A percentile compares a stretch with the other conserved stretches of the same genome.
These are phyloP conservation scores for Euura lappo DNA, from an alignment of 1,140 invertebrate species.

Conservation along the genomic window DNA sequence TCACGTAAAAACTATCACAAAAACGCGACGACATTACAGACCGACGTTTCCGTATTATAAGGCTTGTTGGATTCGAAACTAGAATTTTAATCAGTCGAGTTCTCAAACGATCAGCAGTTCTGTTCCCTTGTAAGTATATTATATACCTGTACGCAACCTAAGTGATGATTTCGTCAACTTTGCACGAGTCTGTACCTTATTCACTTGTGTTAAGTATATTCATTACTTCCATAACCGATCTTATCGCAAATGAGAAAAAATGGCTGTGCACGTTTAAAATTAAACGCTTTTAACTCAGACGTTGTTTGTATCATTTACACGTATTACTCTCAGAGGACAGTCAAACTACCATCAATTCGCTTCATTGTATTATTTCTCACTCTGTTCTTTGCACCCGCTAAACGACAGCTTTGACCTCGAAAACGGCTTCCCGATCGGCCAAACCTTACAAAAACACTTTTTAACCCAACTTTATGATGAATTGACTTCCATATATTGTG, in stretches of 20 bases:
- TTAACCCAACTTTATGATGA: too few relatives aligned
- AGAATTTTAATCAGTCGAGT: constrained; percentile 3
- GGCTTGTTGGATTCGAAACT: background rate
- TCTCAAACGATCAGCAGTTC: background rate
- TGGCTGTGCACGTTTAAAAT: background rate
- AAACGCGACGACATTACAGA: background rate
- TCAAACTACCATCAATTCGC: too few relatives aligned
- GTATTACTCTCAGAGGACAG: too few relatives aligned
- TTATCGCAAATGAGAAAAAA: background rate
- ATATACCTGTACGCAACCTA: background rate
- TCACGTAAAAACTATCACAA: background rate
- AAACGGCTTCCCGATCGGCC: too few relatives aligned
- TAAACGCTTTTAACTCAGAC: too few relatives aligned
- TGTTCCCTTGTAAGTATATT: background rate
- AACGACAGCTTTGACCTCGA: too few relatives aligned
- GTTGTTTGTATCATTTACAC: too few relatives aligned
- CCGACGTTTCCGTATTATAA: background rate
- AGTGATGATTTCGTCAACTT: background rate
- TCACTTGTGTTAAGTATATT: background rate
- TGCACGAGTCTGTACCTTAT: background rate
- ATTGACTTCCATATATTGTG: too few relatives aligned
- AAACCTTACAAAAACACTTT: too few relatives aligned
- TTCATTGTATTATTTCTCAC: too few relatives aligned
- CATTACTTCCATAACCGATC: background rate
- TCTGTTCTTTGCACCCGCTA: too few relatives aligned